Evolutionary conservation across 1,140 invertebrate species (phyloP).

Genomic region (Tenebrio molitor): DNA sequence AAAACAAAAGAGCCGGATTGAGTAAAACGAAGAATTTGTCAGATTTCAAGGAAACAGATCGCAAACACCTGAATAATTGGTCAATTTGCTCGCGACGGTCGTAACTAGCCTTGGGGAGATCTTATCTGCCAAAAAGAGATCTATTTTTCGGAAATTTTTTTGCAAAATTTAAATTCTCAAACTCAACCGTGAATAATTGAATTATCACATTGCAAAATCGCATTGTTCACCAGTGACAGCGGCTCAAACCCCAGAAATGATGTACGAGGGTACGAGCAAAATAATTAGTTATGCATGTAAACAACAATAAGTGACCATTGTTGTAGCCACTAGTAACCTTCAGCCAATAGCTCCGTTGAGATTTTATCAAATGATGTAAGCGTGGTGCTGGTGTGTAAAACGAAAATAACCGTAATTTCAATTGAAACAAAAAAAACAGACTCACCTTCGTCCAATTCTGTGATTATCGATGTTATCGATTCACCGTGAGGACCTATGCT

Average conservation of each 20-base stretch:
- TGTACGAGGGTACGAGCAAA: conserved; percentile 12
- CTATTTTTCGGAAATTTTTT: not conserved
- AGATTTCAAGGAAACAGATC: conserved; percentile 37
- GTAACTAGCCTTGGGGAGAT: conserved; percentile 6
- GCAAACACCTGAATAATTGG: conserved; percentile 38
- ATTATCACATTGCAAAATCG: conserved; percentile 18
- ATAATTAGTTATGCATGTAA: conserved; percentile 50
- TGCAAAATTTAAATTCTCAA: not conserved
- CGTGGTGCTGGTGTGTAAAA: conserved; percentile 33
- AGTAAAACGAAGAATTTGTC: conserved; percentile 33
- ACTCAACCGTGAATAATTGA: not conserved
- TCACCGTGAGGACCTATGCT: conserved; percentile 58
- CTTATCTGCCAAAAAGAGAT: not conserved
- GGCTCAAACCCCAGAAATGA: conserved; percentile 29
- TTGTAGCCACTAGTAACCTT: conserved; percentile 48
- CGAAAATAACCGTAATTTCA: conserved; percentile 44
- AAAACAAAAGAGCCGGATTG: conserved; percentile 25
- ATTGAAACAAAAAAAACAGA: conserved; percentile 36
- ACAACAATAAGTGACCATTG: conserved; percentile 50
- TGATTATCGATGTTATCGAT: conserved; percentile 63
- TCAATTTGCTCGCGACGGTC: conserved; percentile 30
- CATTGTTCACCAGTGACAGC: not conserved
- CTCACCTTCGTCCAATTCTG: conserved; percentile 61
- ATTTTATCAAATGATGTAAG: conserved; percentile 51
- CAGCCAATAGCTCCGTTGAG: conserved; percentile 42